These are phyloP conservation scores for Sylvietta virens DNA, from an alignment of 2,113 vertebrate genomes.

Conservation along the genomic window DNA sequence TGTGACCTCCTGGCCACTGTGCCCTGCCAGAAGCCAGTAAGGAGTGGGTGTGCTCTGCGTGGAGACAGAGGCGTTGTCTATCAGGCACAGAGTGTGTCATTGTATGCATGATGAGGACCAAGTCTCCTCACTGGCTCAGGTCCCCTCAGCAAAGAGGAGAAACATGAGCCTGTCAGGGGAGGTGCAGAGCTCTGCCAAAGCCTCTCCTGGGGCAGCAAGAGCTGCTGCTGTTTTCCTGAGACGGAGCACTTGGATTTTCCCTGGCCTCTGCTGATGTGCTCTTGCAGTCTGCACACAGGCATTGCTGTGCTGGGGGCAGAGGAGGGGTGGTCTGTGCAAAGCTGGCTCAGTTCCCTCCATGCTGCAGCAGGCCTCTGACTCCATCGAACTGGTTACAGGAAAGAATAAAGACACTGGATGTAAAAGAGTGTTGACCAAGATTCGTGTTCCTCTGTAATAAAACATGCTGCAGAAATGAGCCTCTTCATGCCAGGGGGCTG, in stretches of 20 bases:
- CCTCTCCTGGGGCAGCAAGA: neutral
- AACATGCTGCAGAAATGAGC: neutral
- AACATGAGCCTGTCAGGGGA: no score
- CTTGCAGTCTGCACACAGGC: neutral
- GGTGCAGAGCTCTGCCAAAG: neutral
- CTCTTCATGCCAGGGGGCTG: neutral
- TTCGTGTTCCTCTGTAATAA: neutral
- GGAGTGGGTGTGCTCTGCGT: neutral
- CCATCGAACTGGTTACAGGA: neutral
- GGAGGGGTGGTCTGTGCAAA: neutral
- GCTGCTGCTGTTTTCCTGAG: rapidly evolving
- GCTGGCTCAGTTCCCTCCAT: neutral
- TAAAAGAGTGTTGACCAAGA: no score
- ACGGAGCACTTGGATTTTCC: neutral
- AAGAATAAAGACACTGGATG: neutral
- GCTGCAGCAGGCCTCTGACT: neutral
- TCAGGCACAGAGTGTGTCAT: no score
- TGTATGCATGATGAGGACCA: rapidly evolving
- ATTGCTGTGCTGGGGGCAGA: neutral
- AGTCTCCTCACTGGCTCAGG: neutral
- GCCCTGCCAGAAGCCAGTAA: neutral
- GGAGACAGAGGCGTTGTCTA: rapidly evolving
- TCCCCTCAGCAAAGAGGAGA: no score
- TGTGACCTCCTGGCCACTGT: neutral
- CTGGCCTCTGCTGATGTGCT: neutral